Evolutionary conservation across 2,797 vertebrate genomes (phyloP).

Genomic region (Rhadinocentrus ornatus): DNA sequence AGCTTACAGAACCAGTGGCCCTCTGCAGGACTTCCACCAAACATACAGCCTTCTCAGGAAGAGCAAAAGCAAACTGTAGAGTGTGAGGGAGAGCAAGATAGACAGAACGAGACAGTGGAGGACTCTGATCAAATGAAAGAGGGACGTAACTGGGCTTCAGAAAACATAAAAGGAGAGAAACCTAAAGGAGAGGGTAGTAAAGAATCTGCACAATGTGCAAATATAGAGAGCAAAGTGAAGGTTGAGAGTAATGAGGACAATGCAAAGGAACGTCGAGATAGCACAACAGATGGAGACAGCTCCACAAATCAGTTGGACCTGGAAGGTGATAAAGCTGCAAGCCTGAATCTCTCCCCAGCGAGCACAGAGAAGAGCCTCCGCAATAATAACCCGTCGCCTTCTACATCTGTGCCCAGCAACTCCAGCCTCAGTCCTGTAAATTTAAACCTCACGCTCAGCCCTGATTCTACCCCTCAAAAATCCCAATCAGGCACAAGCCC

Average conservation of each 20-base stretch:
- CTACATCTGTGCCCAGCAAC: constrained; percentile 75
- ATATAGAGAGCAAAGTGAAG: constrained; percentile 61
- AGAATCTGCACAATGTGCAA: constrained; percentile 48
- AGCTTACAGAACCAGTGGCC: constrained; percentile 84
- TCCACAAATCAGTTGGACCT: constrained; percentile 61
- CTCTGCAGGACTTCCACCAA: constrained; percentile 66
- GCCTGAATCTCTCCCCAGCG: constrained; percentile 69
- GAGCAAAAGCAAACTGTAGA: constrained; percentile 62
- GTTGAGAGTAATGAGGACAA: constrained; percentile 55
- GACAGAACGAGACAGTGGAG: constrained; percentile 30
- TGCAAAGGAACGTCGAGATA: constrained; percentile 58
- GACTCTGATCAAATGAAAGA: constrained; percentile 49
- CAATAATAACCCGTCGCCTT: constrained; percentile 74
- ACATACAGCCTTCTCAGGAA: constrained; percentile 59
- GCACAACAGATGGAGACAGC: constrained; percentile 68
- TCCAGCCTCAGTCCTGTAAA: constrained; percentile 75
- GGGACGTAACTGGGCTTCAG: constrained; percentile 21
- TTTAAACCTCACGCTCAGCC: constrained; percentile 77
- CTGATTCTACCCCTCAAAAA: constrained; percentile 79
- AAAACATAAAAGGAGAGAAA: constrained; percentile 46
- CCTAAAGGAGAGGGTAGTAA: constrained; percentile 45
- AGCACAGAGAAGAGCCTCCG: constrained; percentile 66
- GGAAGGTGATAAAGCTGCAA: constrained; percentile 71
- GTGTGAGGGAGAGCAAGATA: constrained; percentile 58
- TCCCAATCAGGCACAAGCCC: constrained; percentile 73